Evolutionary conservation across 2,888 invertebrate species (phyloP).

Genomic region (Papilio protenor): DNA sequence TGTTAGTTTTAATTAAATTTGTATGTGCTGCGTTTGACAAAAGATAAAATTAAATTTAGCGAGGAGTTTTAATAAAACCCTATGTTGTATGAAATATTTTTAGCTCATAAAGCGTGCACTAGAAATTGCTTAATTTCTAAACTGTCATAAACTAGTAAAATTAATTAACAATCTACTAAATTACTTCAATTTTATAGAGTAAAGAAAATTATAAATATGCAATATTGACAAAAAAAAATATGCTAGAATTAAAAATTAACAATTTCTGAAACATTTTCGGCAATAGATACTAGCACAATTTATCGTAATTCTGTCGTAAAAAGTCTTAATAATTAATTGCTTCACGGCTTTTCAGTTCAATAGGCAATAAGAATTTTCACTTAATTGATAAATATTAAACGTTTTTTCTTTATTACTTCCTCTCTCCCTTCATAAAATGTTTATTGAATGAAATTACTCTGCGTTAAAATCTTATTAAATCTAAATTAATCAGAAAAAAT

Average conservation of each 20-base stretch:
- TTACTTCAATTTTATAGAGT: too few relatives aligned
- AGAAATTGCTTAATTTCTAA: too few relatives aligned
- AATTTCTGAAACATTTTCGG: too few relatives aligned
- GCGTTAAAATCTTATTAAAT: background rate
- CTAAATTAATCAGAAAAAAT: too few relatives aligned
- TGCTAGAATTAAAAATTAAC: too few relatives aligned
- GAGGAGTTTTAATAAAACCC: background rate
- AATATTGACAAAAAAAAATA: too few relatives aligned
- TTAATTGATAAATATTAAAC: constrained; percentile 9
- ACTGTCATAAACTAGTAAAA: too few relatives aligned
- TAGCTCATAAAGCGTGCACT: background rate
- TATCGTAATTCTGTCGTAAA: background rate
- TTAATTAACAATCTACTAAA: too few relatives aligned
- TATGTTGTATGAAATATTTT: background rate
- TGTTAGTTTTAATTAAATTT: constrained; percentile 32
- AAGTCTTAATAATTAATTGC: background rate
- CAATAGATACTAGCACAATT: too few relatives aligned
- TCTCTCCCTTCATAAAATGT: background rate
- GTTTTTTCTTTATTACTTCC: constrained; percentile 3
- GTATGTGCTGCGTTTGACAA: constrained; percentile 25
- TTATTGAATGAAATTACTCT: constrained; percentile 3
- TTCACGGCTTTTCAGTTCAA: background rate
- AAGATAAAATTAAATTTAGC: constrained; percentile 30
- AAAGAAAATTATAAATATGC: too few relatives aligned
- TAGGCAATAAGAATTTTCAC: background rate